Conservation (phyloP, 2,113 vertebrate genomes). For the Albula goreensis region DNA sequence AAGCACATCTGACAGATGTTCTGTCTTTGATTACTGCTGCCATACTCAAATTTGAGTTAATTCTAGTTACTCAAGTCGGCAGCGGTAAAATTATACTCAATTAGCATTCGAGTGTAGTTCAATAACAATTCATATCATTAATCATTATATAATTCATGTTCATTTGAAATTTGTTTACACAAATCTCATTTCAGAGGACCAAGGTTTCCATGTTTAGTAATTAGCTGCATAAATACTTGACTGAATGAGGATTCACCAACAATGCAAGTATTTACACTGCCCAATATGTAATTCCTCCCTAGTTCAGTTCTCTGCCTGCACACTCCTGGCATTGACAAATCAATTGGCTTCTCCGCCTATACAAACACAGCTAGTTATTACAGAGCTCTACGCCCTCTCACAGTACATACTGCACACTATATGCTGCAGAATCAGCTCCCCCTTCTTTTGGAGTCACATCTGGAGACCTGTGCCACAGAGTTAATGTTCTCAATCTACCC, state of each 20-base stretch:
- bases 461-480: no score
- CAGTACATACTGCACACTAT: background rate
- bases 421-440: no score
- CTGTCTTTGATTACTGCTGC: background rate
- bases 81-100: background rate
- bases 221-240: background rate
- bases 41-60: background rate
- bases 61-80: background rate
- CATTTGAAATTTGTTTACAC: background rate
- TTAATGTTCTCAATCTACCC: no score
- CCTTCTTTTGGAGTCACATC: no score
- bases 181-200: background rate
- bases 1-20: background rate
- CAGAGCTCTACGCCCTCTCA: background rate
- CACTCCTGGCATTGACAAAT: background rate
- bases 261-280: background rate
- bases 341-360: background rate
- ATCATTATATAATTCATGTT: background rate
- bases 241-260: background rate
- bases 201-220: background rate
- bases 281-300: background rate
- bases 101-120: background rate
- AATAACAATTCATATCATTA: background rate
- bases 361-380: background rate
- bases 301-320: slow-evolving; percentile 3